Evolutionary conservation across 2,113 vertebrate genomes (phyloP), one percentile per base, ranked within the genome.

Genomic region (Chaetodon auriga): DNA sequence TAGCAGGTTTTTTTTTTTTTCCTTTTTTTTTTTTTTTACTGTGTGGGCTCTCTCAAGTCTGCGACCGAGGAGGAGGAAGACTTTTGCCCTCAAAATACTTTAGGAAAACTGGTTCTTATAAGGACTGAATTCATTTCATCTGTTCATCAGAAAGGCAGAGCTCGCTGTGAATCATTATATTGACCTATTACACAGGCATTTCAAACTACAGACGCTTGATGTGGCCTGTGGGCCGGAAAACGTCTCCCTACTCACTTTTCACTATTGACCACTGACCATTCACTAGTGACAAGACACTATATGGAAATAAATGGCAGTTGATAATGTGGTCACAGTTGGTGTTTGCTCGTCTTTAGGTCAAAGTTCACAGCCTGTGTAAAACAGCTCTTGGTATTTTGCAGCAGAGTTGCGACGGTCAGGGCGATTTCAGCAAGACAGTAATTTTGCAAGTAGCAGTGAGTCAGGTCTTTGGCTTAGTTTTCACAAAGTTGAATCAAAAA

Each of bases 141-240:
- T 13, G 21, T 68, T 60, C n/a, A 86, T 72, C 60, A 62, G 70
- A 81, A 23, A 62, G 64, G 6, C 66, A 81, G 48, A 75, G 61
- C 25, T 83, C 8, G 10, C 51, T 82, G 62, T 88, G 76, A 89
- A 84, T 91, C 85, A 83, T 84, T 75, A 51, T 63, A 41, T 75
- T 81, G 88, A 89, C 51, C 77, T 80, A 77, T 87, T 64, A 82
- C 75, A 72, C 76, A 64, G 30, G 58, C 78, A 79, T 89, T 84
- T 75, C 77, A 82, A 73, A 63, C 76, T 78, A 35, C 69, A 72
- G 62, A 82, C 10, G 30, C 57, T 81, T 83, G 51, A 85, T 83
- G 83, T 86, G 81, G 85, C 84, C 80, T 80, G 57, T 49, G 66
- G 80, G 35, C 69, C 3, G 18, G 64, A 84, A 82, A 80, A 72